Evolutionary conservation across 1,140 invertebrate genomes (phyloP).

Genomic region (Meteorus sp.): DNA sequence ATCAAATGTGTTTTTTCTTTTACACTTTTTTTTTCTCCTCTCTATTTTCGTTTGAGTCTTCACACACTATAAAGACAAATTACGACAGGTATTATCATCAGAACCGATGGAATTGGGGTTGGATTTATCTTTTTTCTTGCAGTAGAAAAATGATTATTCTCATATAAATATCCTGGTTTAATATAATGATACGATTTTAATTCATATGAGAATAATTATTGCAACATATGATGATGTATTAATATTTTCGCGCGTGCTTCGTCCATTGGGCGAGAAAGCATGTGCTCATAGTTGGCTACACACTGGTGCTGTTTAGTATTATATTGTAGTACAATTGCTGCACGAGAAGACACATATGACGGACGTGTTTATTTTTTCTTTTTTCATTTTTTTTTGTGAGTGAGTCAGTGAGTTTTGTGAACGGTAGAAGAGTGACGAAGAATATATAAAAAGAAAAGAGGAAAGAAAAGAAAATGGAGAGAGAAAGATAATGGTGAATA

Average conservation of each 20-base stretch:
- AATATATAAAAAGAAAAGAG: slow-evolving; percentile 12
- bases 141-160: too few relatives aligned
- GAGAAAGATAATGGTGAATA: not conserved
- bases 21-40: not conserved
- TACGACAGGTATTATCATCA: too few relatives aligned
- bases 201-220: not conserved
- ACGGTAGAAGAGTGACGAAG: slow-evolving; percentile 16
- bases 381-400: slow-evolving; percentile 21
- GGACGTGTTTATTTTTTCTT: slow-evolving; percentile 31
- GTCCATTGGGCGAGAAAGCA: slow-evolving; percentile 14
- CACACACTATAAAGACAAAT: too few relatives aligned
- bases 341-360: slow-evolving; percentile 15
- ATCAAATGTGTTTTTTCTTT: not conserved
- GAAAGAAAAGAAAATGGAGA: not conserved
- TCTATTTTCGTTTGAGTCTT: too few relatives aligned
- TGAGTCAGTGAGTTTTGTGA: slow-evolving; percentile 18
- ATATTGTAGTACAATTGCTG: slow-evolving; percentile 25
- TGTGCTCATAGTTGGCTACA: slow-evolving; percentile 26
- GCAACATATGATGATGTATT: not conserved
- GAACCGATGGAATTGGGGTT: too few relatives aligned
- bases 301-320: slow-evolving; percentile 22
- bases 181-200: not conserved
- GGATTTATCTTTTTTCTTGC: too few relatives aligned
- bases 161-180: too few relatives aligned
- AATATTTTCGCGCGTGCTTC: not conserved